A percentile compares a stretch with the other conserved stretches of the same genome.
Evolutionary conservation across 2,113 vertebrate genomes (phyloP).

Genomic region (Deroptyus accipitrinus): DNA sequence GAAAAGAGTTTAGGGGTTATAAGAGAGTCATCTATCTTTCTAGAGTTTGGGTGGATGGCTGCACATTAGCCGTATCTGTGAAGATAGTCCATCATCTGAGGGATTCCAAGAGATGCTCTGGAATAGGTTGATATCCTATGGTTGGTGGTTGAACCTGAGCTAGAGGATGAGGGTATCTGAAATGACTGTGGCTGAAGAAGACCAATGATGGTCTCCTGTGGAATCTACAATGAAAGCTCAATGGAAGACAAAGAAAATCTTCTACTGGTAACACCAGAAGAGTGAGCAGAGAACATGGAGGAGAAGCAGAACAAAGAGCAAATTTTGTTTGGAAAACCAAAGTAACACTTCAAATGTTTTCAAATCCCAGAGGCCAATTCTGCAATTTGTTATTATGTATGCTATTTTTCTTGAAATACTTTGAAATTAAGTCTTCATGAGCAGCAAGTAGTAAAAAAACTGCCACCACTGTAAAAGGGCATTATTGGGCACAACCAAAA

Average conservation of each 20-base stretch:
- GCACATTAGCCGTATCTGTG: fast-evolving
- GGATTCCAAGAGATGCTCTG: neutral
- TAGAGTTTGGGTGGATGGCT: neutral
- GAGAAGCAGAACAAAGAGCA: neutral
- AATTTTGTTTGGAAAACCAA: neutral
- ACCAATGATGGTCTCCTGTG: neutral
- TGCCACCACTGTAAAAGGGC: neutral
- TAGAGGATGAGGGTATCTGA: neutral
- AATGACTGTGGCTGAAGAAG: neutral
- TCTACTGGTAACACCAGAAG: neutral
- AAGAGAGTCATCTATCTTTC: neutral
- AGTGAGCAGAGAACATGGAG: neutral
- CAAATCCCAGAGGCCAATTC: neutral
- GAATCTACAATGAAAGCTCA: fast-evolving
- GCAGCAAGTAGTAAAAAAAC: neutral
- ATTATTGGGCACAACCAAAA: neutral
- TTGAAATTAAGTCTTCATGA: neutral
- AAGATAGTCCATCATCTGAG: neutral
- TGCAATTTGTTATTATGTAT: neutral
- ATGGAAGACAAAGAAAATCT: neutral
- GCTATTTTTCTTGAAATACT: neutral
- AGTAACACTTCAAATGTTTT: neutral
- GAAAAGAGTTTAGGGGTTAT: neutral
- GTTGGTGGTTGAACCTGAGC: neutral
- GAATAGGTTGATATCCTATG: fast-evolving